These are phyloP conservation scores for Heterodera carotae DNA, from an alignment of 1,140 invertebrate species.

Conservation along the genomic window DNA sequence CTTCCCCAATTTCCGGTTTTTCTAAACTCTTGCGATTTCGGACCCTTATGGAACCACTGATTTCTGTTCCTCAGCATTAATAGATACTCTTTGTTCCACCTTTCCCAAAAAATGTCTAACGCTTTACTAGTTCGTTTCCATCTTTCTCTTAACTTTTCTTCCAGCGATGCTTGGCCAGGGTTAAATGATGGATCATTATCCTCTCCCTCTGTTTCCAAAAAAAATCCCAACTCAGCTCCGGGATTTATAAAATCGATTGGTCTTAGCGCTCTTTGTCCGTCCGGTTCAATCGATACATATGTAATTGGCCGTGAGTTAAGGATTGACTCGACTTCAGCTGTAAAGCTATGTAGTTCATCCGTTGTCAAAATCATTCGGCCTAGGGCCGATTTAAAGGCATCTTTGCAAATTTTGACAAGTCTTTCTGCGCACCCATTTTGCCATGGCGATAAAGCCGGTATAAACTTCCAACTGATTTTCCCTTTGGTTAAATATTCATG, in stretches of 20 bases:
- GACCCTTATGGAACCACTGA: too few species aligned
- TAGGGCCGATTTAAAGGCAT: background rate
- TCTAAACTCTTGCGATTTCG: too few species aligned
- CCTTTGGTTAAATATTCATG: background rate
- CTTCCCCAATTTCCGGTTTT: too few species aligned
- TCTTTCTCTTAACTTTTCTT: too few species aligned
- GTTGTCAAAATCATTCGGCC: background rate
- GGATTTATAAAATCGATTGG: slow-evolving; percentile 14
- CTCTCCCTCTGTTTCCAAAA: too few species aligned
- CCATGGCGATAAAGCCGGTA: background rate
- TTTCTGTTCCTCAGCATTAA: too few species aligned
- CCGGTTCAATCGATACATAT: background rate
- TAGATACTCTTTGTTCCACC: too few species aligned
- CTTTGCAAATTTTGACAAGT: slow-evolving; percentile 4
- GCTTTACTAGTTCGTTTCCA: too few species aligned
- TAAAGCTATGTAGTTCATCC: background rate
- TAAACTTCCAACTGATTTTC: background rate
- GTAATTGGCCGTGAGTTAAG: background rate
- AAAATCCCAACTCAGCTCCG: background rate
- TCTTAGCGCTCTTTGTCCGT: background rate
- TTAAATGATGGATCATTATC: too few species aligned
- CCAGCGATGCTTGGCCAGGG: too few species aligned
- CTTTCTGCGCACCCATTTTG: background rate
- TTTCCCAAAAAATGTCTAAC: too few species aligned
- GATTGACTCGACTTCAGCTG: background rate